phyloP scores from a whole-genome alignment of 2,888 invertebrate species.

The Meiosimyza platycephala region DNA sequence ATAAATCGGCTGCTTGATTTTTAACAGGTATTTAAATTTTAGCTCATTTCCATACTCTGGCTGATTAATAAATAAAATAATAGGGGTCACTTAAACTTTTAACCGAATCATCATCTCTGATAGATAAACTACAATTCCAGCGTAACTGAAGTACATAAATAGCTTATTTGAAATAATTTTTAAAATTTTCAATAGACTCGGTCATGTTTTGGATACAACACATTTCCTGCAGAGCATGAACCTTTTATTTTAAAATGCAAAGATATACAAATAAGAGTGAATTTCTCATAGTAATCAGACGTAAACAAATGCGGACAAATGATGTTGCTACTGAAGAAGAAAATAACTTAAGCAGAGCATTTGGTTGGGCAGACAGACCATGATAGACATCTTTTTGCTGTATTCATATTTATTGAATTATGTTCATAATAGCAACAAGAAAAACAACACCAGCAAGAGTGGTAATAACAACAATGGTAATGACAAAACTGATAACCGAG shows the following conservation, averaged over 20 bases:
- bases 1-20: no score
- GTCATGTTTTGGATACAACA: no score
- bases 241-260: neutral
- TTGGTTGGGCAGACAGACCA: conserved; percentile 5
- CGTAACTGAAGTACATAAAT: no score
- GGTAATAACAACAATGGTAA: neutral
- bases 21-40: no score
- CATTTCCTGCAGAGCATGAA: no score
- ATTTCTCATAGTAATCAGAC: neutral
- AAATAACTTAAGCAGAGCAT: neutral
- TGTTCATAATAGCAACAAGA: conserved; percentile 1
- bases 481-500: neutral
- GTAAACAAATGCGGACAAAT: neutral
- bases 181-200: no score
- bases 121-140: no score
- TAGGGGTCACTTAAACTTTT: no score
- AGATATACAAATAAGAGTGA: neutral
- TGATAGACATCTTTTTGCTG: neutral
- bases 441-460: neutral
- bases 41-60: no score
- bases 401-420: neutral
- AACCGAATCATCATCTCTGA: no score
- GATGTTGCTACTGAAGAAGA: neutral
- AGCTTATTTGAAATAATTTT: no score
- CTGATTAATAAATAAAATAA: no score